Evolutionary conservation across 2,797 vertebrate species (phyloP).

Genomic region (Takifugu ocellatus): DNA sequence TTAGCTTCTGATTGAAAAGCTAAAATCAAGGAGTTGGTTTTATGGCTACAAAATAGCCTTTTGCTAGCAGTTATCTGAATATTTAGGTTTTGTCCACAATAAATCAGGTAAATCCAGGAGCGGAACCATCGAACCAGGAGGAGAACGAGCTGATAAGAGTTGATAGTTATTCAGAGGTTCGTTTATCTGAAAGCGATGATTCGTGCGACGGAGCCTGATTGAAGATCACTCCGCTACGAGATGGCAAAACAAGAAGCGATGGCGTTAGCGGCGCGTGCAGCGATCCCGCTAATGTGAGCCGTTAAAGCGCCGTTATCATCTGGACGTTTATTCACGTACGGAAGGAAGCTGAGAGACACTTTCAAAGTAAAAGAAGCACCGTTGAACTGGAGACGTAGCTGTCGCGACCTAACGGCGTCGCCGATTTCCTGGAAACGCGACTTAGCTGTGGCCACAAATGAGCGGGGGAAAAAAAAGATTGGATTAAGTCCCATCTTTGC

Average conservation of each 20-base stretch:
- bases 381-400: background rate
- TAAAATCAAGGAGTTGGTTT: slow-evolving; percentile 6
- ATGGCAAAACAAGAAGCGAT: slow-evolving; percentile 2
- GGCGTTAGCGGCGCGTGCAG: background rate
- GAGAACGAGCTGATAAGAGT: slow-evolving; percentile 17
- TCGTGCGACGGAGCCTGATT: slow-evolving; percentile 5
- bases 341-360: too few species aligned
- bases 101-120: slow-evolving; percentile 1
- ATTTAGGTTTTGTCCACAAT: background rate
- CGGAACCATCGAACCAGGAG: background rate
- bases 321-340: too few species aligned
- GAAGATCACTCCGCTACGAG: slow-evolving; percentile 3
- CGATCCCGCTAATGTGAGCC: slow-evolving; percentile 10
- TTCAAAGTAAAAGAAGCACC: background rate
- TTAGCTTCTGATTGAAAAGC: background rate
- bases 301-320: slow-evolving; percentile 10
- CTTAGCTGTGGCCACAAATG: background rate
- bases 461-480: too few species aligned
- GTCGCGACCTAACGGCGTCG: background rate
- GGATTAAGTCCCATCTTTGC: background rate
- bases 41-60: background rate
- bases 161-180: slow-evolving; percentile 21
- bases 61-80: too few species aligned
- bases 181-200: slow-evolving; percentile 23
- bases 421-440: background rate